Evolutionary conservation across 2,888 invertebrate species (phyloP).

Genomic region (Platypus cylindrus): DNA sequence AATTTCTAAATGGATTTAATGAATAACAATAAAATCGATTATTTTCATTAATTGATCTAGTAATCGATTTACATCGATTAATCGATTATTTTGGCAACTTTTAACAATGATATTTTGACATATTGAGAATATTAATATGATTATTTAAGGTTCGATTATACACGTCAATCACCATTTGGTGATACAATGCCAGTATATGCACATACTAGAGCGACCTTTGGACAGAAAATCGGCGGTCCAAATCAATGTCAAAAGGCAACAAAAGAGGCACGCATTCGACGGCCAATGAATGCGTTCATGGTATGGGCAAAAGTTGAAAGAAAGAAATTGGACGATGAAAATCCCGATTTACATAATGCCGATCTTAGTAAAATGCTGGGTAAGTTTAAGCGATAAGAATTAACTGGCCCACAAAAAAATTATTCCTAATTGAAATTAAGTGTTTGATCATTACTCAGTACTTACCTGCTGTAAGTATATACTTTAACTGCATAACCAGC

Average conservation of each 20-base stretch:
- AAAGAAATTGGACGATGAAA: constrained; percentile 92
- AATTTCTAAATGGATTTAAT: too few relatives aligned
- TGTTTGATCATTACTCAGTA: too few relatives aligned
- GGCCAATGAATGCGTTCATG: constrained; percentile 99
- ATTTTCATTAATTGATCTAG: too few relatives aligned
- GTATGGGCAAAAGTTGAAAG: constrained; percentile 97
- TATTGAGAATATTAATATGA: neutral
- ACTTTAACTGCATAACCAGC: too few relatives aligned
- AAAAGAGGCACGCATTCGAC: constrained; percentile 83
- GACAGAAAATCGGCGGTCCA: constrained; percentile 49
- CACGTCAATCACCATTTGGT: constrained; percentile 25
- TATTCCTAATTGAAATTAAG: too few relatives aligned
- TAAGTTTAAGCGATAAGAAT: too few relatives aligned
- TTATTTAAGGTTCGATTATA: constrained; percentile 26
- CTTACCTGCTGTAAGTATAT: too few relatives aligned
- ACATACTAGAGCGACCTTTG: constrained; percentile 47
- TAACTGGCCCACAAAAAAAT: too few relatives aligned
- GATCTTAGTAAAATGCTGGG: constrained; percentile 98
- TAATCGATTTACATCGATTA: too few relatives aligned
- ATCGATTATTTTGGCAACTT: too few relatives aligned
- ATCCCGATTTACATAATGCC: constrained; percentile 96
- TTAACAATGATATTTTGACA: too few relatives aligned
- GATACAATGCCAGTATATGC: constrained; percentile 36
- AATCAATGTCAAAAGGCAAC: constrained; percentile 45
- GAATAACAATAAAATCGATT: neutral